Conservation (phyloP, 2,888 invertebrate genomes). For the Pecten maximus region DNA sequence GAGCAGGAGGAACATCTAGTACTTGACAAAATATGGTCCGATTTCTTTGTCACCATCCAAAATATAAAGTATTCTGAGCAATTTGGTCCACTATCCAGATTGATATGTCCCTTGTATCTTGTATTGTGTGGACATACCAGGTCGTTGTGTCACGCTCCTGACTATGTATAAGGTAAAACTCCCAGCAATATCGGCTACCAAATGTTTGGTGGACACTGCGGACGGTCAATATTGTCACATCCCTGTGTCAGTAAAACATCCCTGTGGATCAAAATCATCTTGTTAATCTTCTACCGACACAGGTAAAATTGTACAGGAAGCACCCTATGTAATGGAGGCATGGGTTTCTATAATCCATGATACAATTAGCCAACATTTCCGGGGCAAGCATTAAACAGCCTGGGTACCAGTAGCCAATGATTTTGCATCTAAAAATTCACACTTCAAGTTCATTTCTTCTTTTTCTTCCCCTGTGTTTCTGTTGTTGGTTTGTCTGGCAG, state of each 20-base stretch:
- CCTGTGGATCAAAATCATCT: not conserved
- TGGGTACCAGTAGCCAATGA: not conserved
- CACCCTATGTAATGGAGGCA: not conserved
- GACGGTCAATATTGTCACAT: slow-evolving; percentile 18
- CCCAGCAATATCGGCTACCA: not conserved
- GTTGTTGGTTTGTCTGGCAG: slow-evolving; percentile 75
- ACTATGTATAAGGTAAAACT: not conserved
- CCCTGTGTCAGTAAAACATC: not conserved
- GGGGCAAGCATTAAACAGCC: not conserved
- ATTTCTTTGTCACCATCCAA: not conserved
- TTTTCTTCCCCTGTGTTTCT: slow-evolving; percentile 72
- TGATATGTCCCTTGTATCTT: not conserved
- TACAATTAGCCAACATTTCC: not conserved
- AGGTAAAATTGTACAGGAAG: not conserved
- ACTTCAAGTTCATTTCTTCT: slow-evolving; percentile 56
- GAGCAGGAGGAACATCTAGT: not conserved
- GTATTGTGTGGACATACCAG: not conserved
- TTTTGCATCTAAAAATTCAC: not conserved
- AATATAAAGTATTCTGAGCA: not conserved
- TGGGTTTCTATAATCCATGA: not conserved
- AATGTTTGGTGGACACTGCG: not conserved
- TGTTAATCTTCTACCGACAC: not conserved
- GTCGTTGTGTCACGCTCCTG: not conserved
- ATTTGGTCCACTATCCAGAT: not conserved
- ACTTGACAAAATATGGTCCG: not conserved